Conservation (phyloP, 2,113 vertebrate genomes). For the Arizona elegans region DNA sequence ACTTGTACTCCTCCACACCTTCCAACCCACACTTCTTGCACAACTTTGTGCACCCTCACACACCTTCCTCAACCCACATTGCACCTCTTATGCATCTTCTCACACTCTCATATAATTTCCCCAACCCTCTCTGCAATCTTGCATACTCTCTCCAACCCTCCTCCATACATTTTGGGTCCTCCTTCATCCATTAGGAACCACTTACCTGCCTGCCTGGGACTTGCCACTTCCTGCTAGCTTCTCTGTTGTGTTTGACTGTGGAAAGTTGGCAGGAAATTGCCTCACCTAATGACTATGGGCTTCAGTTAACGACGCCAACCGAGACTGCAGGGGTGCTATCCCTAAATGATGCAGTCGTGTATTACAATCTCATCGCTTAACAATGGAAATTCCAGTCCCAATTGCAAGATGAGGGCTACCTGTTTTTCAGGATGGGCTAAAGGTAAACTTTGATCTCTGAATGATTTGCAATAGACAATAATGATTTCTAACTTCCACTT, state of each 20-base stretch:
- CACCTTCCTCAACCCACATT: neutral
- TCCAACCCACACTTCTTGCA: neutral
- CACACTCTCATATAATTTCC: neutral
- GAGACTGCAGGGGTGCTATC: neutral
- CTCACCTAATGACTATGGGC: neutral
- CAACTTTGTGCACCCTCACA: neutral
- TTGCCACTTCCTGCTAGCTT: neutral
- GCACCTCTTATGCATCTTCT: neutral
- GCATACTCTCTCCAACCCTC: neutral
- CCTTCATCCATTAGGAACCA: neutral
- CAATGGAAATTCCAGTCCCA: neutral
- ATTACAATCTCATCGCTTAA: neutral
- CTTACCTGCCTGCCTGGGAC: neutral
- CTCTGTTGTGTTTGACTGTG: neutral
- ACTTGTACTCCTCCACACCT: neutral
- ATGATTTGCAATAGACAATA: neutral
- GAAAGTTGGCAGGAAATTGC: neutral
- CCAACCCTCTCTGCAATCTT: neutral
- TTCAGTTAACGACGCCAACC: neutral
- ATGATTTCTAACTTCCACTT: neutral
- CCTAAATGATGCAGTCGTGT: neutral
- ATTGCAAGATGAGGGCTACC: neutral
- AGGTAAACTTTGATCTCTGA: neutral
- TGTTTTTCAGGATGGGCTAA: neutral
- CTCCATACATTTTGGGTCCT: neutral